Percentiles rank a stretch among this genome's conserved stretches.
phyloP scores from a whole-genome alignment of 1,140 invertebrate species.

The Meloidogyne floridensis region DNA sequence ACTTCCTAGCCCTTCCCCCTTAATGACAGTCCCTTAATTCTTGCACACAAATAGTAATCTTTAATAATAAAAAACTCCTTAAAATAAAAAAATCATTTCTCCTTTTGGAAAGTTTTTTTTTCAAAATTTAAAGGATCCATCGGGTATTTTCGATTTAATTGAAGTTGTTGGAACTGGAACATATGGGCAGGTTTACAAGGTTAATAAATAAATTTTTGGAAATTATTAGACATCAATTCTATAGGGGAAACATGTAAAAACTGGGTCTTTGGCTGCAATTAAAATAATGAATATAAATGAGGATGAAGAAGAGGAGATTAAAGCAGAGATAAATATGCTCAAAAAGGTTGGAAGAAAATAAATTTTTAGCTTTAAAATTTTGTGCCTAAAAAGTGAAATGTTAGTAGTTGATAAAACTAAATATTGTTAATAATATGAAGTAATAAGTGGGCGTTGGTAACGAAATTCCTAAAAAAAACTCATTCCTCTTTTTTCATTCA shows the following conservation, averaged over 20 bases:
- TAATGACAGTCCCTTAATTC: too few relatives aligned
- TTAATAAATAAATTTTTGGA: conserved; percentile 23
- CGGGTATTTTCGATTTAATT: conserved; percentile 98
- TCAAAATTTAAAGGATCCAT: conserved; percentile 81
- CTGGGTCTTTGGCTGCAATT: conserved; percentile 96
- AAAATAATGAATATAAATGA: conserved; percentile 99
- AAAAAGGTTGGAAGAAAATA: conserved; percentile 73
- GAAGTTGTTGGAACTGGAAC: conserved; percentile 99
- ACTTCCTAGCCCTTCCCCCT: too few relatives aligned
- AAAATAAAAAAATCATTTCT: neutral
- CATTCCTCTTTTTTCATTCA: too few relatives aligned
- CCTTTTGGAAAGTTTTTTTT: neutral
- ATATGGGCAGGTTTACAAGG: conserved; percentile 98
- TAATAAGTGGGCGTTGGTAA: too few relatives aligned
- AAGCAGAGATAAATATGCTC: conserved; percentile 97
- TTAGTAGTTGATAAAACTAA: too few relatives aligned
- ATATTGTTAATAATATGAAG: too few relatives aligned
- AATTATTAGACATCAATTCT: conserved; percentile 56
- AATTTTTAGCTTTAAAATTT: neutral
- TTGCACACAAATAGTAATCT: too few relatives aligned
- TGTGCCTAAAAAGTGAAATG: too few relatives aligned
- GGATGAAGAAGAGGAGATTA: conserved; percentile 99
- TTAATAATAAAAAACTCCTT: neutral
- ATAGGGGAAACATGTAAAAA: conserved; percentile 97
- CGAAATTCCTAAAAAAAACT: too few relatives aligned